These are phyloP conservation scores for Eurypyga helias DNA, from an alignment of 2,113 vertebrate species.

Conservation along the genomic window DNA sequence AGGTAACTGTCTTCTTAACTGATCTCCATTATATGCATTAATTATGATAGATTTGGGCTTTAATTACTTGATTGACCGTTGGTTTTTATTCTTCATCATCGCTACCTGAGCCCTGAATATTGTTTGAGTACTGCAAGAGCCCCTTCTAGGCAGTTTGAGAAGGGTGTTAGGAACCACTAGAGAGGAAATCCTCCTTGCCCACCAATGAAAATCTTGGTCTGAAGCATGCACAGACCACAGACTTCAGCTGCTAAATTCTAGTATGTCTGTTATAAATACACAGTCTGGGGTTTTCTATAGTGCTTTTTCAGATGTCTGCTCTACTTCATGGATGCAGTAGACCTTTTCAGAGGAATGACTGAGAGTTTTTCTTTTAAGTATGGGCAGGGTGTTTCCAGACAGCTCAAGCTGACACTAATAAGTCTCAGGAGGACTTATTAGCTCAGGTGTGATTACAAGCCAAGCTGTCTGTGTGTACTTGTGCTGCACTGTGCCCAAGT, in stretches of 20 bases:
- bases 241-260: not conserved
- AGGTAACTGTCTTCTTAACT: not conserved
- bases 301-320: not conserved
- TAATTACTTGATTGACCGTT: not conserved
- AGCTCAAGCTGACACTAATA: conserved; percentile 41
- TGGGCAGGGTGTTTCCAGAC: not conserved
- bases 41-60: not conserved
- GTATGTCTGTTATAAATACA: not conserved
- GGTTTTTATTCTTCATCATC: not conserved
- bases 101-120: not conserved
- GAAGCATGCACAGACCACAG: not conserved
- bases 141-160: not conserved
- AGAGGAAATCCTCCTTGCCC: not conserved
- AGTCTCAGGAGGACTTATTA: conserved; percentile 62
- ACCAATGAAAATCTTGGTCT: not conserved
- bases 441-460: conserved; percentile 63
- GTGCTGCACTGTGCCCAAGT: not conserved
- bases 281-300: not conserved
- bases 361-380: not conserved
- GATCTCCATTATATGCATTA: not conserved
- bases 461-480: conserved; percentile 1
- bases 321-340: not conserved
- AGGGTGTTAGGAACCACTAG: not conserved
- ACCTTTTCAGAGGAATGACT: conserved; percentile 2
- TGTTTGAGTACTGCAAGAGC: not conserved